These are phyloP conservation scores for Pteromalus puparum DNA, from an alignment of 1,140 invertebrate genomes.

Conservation along the genomic window DNA sequence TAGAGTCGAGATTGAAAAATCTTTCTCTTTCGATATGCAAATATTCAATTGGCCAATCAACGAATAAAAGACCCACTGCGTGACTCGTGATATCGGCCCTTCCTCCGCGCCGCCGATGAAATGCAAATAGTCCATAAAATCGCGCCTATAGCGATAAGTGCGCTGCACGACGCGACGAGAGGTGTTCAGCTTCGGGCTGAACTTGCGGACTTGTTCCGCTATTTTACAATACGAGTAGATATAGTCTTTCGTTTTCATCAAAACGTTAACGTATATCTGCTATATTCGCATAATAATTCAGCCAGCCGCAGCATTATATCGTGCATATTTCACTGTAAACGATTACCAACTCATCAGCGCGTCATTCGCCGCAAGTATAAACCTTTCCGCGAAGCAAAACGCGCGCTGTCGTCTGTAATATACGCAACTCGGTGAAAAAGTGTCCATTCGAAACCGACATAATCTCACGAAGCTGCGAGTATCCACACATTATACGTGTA, in stretches of 20 bases:
- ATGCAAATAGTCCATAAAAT: background rate
- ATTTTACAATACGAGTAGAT: background rate
- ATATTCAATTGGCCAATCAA: conserved; percentile 4
- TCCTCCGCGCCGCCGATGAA: background rate
- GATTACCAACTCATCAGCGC: background rate
- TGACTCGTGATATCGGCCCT: background rate
- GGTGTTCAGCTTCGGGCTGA: background rate
- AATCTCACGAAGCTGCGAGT: conserved; percentile 16
- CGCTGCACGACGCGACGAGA: background rate
- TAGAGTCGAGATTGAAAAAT: background rate
- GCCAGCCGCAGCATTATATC: too few species aligned
- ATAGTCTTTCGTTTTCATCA: too few species aligned
- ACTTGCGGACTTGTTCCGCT: background rate
- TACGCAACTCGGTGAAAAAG: conserved; percentile 6
- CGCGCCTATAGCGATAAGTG: background rate
- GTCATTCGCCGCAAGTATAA: background rate
- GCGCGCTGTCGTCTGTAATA: too few species aligned
- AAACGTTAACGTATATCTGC: too few species aligned
- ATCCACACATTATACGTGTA: background rate
- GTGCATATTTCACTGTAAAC: background rate
- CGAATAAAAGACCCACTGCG: background rate
- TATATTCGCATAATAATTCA: too few species aligned
- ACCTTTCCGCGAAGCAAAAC: background rate
- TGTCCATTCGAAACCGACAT: conserved; percentile 16
- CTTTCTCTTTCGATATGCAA: background rate